These are phyloP conservation scores for Metopolophium dirhodum DNA, from an alignment of 1,140 invertebrate genomes.

Conservation along the genomic window DNA sequence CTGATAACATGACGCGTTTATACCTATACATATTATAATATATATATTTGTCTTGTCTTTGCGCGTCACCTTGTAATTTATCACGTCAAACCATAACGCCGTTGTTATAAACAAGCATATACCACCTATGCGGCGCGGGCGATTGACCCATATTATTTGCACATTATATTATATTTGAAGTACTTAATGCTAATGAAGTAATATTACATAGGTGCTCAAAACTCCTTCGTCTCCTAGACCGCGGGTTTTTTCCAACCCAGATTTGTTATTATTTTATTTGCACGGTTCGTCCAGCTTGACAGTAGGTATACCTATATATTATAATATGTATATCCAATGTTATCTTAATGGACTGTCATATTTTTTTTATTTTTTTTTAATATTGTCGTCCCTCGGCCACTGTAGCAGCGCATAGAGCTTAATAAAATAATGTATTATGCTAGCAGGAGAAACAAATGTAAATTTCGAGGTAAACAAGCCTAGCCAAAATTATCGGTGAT, in stretches of 20 bases:
- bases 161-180: background rate
- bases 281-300: background rate
- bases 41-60: conserved; percentile 19
- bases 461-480: conserved; percentile 9
- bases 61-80: conserved; percentile 19
- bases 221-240: background rate
- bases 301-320: background rate
- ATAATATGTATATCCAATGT: background rate
- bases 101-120: background rate
- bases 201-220: background rate
- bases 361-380: background rate
- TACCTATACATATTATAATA: background rate
- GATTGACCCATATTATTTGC: conserved; percentile 12
- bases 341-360: background rate
- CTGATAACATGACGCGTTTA: background rate
- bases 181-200: background rate
- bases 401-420: background rate
- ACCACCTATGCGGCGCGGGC: background rate
- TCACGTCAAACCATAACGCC: background rate
- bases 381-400: background rate
- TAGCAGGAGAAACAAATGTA: background rate
- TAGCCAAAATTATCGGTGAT: conserved; percentile 13
- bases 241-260: background rate
- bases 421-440: background rate
- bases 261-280: background rate